Conservation (phyloP, 2,797 vertebrate genomes). For the Neosilurus mollespiculum region DNA sequence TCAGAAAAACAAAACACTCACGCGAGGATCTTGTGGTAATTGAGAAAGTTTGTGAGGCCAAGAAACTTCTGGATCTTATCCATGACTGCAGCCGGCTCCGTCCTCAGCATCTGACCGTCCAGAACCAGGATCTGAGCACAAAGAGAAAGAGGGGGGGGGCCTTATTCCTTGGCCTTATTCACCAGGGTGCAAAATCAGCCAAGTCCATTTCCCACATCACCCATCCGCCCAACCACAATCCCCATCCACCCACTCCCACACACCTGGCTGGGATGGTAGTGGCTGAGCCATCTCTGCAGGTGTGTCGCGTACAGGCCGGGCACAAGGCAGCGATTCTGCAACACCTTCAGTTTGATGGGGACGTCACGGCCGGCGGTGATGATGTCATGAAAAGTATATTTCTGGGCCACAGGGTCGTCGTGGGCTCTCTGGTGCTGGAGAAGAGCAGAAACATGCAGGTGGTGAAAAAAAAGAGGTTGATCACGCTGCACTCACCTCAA, state of each 20-base stretch:
- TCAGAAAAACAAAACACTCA: conserved; percentile 67
- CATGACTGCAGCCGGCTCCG: conserved; percentile 93
- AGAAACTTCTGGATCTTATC: conserved; percentile 98
- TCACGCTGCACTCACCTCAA: no score
- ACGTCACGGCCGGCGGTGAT: conserved; percentile 83
- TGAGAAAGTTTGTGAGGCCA: conserved; percentile 80
- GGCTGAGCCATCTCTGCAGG: conserved; percentile 92
- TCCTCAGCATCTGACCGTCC: conserved; percentile 93
- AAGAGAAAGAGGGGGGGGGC: conserved; percentile 25
- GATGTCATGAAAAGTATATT: conserved; percentile 93
- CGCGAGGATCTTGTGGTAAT: conserved; percentile 97
- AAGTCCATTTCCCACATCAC: not conserved
- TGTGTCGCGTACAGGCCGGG: conserved; percentile 94
- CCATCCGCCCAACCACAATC: not conserved
- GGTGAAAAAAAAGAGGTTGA: not conserved
- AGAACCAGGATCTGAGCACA: conserved; percentile 85
- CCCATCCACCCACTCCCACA: not conserved
- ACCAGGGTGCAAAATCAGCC: not conserved
- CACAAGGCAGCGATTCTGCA: conserved; percentile 94
- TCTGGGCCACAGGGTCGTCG: conserved; percentile 89
- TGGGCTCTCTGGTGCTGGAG: conserved; percentile 95
- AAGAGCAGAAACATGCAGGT: not conserved
- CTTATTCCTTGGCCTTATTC: not conserved
- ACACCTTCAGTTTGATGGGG: conserved; percentile 80
- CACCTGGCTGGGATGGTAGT: conserved; percentile 96